A percentile compares a stretch with the other conserved stretches of the same genome.
These are phyloP conservation scores for Gymnodraco acuticeps DNA, from an alignment of 2,797 vertebrate genomes.

Conservation along the genomic window DNA sequence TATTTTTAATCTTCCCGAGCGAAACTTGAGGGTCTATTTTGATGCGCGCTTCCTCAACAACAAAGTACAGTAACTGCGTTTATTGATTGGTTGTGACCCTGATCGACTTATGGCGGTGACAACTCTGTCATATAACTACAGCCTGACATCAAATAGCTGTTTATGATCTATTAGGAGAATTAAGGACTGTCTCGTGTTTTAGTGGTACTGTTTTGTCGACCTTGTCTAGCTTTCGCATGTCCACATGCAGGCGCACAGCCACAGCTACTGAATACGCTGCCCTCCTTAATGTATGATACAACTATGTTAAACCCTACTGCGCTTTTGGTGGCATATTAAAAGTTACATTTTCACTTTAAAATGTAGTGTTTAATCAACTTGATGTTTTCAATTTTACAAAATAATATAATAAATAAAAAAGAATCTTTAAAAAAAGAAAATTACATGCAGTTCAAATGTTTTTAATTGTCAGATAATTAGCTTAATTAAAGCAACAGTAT, in stretches of 20 bases:
- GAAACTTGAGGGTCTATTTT: conserved; percentile 71
- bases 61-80: conserved; percentile 71
- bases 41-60: conserved; percentile 63
- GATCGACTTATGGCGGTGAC: conserved; percentile 63
- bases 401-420: not conserved
- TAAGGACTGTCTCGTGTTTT: conserved; percentile 55
- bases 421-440: conserved; percentile 6
- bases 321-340: conserved; percentile 17
- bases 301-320: not conserved
- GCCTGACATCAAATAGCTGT: conserved; percentile 57
- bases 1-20: conserved; percentile 36
- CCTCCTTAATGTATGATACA: conserved; percentile 23
- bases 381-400: not conserved
- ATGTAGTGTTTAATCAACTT: not conserved
- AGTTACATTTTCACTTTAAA: conserved; percentile 36
- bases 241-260: conserved; percentile 73
- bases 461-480: conserved; percentile 13
- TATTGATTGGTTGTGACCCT: conserved; percentile 79
- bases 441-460: conserved; percentile 2
- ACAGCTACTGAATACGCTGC: conserved; percentile 38
- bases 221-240: conserved; percentile 67
- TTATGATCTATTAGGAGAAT: conserved; percentile 58
- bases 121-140: conserved; percentile 60
- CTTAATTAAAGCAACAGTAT: not conserved
- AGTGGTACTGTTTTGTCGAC: conserved; percentile 64